These are phyloP conservation scores for Ctenodactylus gundi DNA, from an alignment of 2,113 vertebrate genomes.

Conservation along the genomic window DNA sequence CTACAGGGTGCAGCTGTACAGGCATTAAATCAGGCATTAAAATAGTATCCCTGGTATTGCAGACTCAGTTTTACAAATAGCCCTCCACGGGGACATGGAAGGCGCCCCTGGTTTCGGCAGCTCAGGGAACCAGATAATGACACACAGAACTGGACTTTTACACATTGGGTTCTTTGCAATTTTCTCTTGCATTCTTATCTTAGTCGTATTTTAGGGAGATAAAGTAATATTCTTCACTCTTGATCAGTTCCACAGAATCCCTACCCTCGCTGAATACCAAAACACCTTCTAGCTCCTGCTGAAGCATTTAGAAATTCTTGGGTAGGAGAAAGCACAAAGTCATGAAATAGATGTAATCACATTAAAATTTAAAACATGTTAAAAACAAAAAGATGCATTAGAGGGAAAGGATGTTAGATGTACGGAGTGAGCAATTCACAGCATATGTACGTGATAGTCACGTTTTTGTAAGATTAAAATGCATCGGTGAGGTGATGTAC, in stretches of 20 bases:
- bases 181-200: conserved; percentile 39
- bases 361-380: not conserved
- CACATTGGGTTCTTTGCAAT: not conserved
- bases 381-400: not conserved
- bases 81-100: not conserved
- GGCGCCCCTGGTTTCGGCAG: not conserved
- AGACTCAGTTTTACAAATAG: not conserved
- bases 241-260: not conserved
- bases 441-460: not conserved
- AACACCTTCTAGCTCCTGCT: not conserved
- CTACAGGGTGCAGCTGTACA: not conserved
- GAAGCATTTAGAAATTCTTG: conserved; percentile 9
- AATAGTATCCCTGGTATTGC: not conserved
- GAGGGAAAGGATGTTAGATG: not conserved
- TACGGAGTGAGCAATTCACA: not conserved
- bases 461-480: not conserved
- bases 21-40: not conserved
- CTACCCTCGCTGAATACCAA: not conserved
- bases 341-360: not conserved
- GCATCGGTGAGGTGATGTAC: not conserved
- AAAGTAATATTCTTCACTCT: not conserved
- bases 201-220: not conserved
- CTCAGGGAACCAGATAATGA: not conserved
- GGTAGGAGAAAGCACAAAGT: not conserved
- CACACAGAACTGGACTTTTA: not conserved